Conservation (phyloP, 2,113 vertebrate species). For the Oreochromis aureus region DNA sequence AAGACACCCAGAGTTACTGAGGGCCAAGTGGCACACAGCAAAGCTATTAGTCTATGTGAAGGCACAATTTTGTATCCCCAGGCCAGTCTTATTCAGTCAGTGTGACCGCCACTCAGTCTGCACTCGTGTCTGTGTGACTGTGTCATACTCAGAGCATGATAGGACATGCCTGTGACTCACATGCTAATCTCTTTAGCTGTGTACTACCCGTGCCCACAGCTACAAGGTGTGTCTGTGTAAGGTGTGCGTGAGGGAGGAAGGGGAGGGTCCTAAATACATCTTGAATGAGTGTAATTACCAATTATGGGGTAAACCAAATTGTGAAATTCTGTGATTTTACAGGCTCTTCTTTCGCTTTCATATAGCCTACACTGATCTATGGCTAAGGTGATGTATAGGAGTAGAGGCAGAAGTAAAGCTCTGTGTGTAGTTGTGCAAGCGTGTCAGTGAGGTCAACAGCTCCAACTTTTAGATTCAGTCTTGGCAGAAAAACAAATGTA, state of each 20-base stretch:
- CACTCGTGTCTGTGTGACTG: neutral
- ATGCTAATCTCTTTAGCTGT: slow-evolving; percentile 36
- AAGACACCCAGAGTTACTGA: neutral
- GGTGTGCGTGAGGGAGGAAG: neutral
- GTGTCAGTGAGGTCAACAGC: neutral
- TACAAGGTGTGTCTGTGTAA: slow-evolving; percentile 33
- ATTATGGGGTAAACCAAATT: slow-evolving; percentile 2
- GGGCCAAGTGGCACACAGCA: slow-evolving; percentile 10
- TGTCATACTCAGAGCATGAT: slow-evolving; percentile 55
- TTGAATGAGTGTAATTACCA: neutral
- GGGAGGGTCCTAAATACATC: neutral
- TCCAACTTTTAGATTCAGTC: neutral
- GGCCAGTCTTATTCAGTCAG: neutral
- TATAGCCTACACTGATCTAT: neutral
- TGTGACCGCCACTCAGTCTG: neutral
- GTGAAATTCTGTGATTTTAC: neutral
- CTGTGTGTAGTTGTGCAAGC: neutral
- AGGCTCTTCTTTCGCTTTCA: neutral
- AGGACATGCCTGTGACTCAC: slow-evolving; percentile 70
- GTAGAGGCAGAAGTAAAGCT: neutral
- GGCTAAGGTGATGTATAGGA: neutral
- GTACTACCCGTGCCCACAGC: slow-evolving; percentile 4
- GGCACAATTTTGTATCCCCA: slow-evolving; percentile 9
- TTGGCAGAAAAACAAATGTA: neutral
- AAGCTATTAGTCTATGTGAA: slow-evolving; percentile 17